Evolutionary conservation across 2,113 vertebrate genomes (phyloP), one percentile per base, ranked within the genome.

Genomic region (Azemiops feae): DNA sequence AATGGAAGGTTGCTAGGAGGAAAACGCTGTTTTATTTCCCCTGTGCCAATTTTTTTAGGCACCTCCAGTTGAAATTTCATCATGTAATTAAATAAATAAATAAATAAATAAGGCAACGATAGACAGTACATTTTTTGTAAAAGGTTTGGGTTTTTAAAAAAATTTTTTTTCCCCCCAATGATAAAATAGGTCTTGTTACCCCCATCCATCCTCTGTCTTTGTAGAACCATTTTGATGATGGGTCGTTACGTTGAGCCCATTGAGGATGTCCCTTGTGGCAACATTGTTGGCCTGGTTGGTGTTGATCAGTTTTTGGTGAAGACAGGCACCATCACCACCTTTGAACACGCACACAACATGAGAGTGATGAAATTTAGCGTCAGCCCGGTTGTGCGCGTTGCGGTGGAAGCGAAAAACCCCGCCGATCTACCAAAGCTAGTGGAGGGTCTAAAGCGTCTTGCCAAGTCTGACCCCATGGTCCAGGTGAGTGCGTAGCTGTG

Each of bases 211-310:
- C 47, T 93, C 87, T 96, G 52, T 94, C 91, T 94, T 93, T 93
- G 47, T 94, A 97, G 97, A 95, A 98, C 96, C 85, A 96, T 98
- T 93, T 95, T 98, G 93, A 97, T 98, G 97, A 97, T 97, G 97
- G 97, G 97, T 45, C 92, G 58, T 57, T 98, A 97, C 25, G 95
- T 97, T 85, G 97, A 97, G 92, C 97, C 96, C 93, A 97, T 98
- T 89, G 97, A 98, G 94, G 97, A 98, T 45, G 97, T 97, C 55
- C 97, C 97, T 92, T 97, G 97, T 58, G 97, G 96, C n/a, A 97
- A 97, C 95, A 97, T 97, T 58, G 96, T 97, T 43, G 96, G 97
- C 64, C 94, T 97, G 91, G 97, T 97, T 57, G 96, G 96, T n/a
- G 97, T 97, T 34, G 97, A 97, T 92, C 97, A 98, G 94, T 97